Evolutionary conservation across 2,888 invertebrate genomes (phyloP), one percentile per base, ranked within the genome.

Genomic region (Hermaeophaga mercurialis): DNA sequence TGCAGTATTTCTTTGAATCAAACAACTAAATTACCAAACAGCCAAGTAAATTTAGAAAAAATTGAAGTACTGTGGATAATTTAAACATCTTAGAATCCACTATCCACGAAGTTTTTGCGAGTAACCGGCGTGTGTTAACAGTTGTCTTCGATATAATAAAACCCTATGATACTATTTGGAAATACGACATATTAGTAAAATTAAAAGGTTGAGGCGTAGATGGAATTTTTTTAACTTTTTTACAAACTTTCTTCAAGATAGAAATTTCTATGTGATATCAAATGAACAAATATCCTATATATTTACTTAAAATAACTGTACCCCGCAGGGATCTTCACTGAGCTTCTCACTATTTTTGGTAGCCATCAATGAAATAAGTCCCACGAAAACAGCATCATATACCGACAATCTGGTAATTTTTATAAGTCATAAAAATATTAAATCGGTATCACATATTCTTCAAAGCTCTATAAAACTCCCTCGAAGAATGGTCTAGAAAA

Each of bases 41-140:
- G 12, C 46, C 45, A 18, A 54, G 46, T 31, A 18, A 39, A 19
- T 54, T 54, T 36, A 34, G 54, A 18, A 54, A 54, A 33, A 45
- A 38, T 17, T 18, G 45, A 14, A 36, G 36, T 14, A 46, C 46
- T 6, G 19, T 47, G 8, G 46, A 39, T 28, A 46, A 54, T 19
- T 33, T 43, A 12, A 33, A 44, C 8, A 43, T 44, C 12, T 43
- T 43, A 5, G 50, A 50, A 14, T 50, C 43, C 9, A 15, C 6
- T 5, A 28, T 28, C 28, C 28, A 28, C n/a, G 31, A 50, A 44
- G 11, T 36, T 17, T 44, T 50, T 19, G 43, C 33, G 12, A 50
- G 28, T 22, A 17, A 26, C 5, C 34, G 24, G 24, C 17, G 41
- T 8, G 39, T 45, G 24, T 19, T 45, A 1, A 31, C 45, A 34